Conservation (phyloP, 2,113 vertebrate genomes). For the Fulmarus glacialis region DNA sequence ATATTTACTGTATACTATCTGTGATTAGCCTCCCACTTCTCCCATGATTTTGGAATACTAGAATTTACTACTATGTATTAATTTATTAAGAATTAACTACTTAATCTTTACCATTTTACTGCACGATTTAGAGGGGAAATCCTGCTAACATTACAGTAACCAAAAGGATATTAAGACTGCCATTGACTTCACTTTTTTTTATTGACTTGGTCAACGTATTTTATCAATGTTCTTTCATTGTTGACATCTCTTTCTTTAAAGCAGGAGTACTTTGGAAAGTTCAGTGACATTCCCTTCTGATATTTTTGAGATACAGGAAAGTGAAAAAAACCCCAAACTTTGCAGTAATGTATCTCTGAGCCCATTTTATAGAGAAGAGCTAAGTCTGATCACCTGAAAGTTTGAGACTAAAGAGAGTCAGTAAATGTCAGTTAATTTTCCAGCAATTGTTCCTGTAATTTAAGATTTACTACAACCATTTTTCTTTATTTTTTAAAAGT, state of each 20-base stretch:
- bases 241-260: neutral
- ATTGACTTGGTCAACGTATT: neutral
- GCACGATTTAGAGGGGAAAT: neutral
- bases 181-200: neutral
- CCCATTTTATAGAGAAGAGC: neutral
- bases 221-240: neutral
- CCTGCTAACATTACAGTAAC: neutral
- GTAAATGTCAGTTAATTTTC: neutral
- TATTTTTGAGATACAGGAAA: neutral
- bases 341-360: neutral
- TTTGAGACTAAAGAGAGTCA: neutral
- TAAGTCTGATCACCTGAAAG: neutral
- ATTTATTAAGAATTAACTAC: neutral
- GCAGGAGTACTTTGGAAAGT: neutral
- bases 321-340: neutral
- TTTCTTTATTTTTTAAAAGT: neutral
- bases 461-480: neutral
- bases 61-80: neutral
- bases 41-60: neutral
- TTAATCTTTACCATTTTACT: neutral
- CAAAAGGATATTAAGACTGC: neutral
- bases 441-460: neutral
- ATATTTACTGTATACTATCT: neutral
- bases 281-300: neutral
- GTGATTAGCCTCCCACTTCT: neutral